These are phyloP conservation scores for Myotis vivesi DNA, from an alignment of 2,797 vertebrate species.

Conservation along the genomic window DNA sequence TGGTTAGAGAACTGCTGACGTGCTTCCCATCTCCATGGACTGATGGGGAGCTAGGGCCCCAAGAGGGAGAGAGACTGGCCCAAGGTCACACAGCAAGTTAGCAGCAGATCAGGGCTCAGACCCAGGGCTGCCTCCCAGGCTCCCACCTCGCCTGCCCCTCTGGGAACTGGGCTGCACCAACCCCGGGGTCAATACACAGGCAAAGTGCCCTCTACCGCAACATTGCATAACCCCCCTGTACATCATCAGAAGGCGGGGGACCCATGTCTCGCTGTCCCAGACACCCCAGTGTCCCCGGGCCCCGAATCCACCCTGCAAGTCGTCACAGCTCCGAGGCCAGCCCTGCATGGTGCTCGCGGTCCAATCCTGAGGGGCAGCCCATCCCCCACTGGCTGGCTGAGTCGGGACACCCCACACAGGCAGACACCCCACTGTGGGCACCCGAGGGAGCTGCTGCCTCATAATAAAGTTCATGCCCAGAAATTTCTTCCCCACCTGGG, in stretches of 20 bases:
- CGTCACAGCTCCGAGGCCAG: not conserved
- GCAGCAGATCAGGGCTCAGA: not conserved
- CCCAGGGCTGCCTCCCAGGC: not conserved
- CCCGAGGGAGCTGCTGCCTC: not conserved
- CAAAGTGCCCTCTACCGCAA: not conserved
- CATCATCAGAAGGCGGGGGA: not conserved
- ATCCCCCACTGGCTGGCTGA: not conserved
- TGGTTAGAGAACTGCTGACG: not conserved
- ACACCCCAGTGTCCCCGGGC: not conserved
- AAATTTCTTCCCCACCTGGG: accelerated
- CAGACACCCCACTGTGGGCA: accelerated
- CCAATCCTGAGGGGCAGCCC: not conserved
- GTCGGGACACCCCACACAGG: not conserved
- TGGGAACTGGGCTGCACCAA: not conserved
- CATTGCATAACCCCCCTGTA: not conserved
- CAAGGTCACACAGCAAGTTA: not conserved
- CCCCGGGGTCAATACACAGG: not conserved
- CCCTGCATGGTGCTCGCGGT: accelerated
- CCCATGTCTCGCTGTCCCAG: not conserved
- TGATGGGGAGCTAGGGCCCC: not conserved
- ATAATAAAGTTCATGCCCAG: not conserved
- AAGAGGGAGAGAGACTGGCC: not conserved
- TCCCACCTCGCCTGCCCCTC: not conserved
- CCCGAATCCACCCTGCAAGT: not conserved
- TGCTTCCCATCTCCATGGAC: accelerated